These are phyloP conservation scores for Vesta saturnalis DNA, from an alignment of 2,888 invertebrate genomes.

Conservation along the genomic window DNA sequence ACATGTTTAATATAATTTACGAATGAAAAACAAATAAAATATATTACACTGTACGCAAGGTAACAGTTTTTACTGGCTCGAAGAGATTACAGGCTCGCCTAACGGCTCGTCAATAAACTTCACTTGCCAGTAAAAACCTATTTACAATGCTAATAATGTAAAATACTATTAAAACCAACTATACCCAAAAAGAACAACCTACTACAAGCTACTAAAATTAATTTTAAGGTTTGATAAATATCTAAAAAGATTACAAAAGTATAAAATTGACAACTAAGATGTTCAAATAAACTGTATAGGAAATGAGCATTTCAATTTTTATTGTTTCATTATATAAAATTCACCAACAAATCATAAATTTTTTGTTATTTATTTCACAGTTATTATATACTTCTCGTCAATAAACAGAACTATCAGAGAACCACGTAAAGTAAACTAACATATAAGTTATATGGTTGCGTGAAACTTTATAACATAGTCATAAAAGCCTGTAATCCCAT, in stretches of 20 bases:
- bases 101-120: too few relatives aligned
- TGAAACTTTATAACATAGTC: constrained; percentile 9
- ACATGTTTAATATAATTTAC: too few relatives aligned
- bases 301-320: not conserved
- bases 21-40: too few relatives aligned
- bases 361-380: not conserved
- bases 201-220: too few relatives aligned
- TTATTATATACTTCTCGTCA: not conserved
- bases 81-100: too few relatives aligned
- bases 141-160: too few relatives aligned
- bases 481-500: constrained; percentile 12
- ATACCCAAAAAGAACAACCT: too few relatives aligned
- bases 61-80: too few relatives aligned
- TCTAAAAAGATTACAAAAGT: not conserved
- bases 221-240: too few relatives aligned
- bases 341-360: constrained; percentile 9
- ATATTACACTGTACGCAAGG: too few relatives aligned
- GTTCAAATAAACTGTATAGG: not conserved
- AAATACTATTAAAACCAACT: too few relatives aligned
- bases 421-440: constrained; percentile 9
- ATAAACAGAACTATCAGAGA: not conserved
- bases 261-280: not conserved
- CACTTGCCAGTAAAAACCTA: too few relatives aligned
- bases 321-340: constrained; percentile 9
- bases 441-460: constrained; percentile 10